phyloP scores from a whole-genome alignment of 2,888 invertebrate species.

The Sminthurides aquaticus region DNA sequence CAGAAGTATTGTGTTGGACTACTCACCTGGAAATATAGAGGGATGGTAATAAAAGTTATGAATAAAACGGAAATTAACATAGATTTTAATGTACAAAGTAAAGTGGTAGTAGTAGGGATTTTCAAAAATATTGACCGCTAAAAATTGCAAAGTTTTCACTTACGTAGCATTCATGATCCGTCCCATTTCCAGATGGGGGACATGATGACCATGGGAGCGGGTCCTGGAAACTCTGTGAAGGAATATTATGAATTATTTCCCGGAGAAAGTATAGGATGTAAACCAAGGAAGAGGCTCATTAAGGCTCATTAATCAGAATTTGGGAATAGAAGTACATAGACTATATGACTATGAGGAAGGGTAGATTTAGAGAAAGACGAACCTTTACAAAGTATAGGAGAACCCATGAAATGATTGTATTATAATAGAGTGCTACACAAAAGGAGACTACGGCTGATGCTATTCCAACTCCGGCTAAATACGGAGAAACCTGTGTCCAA shows the following conservation, averaged over 20 bases:
- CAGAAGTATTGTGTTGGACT: constrained; percentile 91
- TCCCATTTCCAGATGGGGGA: constrained; percentile 51
- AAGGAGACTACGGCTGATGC: constrained; percentile 93
- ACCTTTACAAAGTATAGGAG: constrained; percentile 83
- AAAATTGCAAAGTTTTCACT: too few species aligned
- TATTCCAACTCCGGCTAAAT: constrained; percentile 77
- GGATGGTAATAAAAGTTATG: too few species aligned
- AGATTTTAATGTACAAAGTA: background rate
- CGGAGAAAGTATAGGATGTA: too few species aligned
- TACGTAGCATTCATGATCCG: constrained; percentile 48
- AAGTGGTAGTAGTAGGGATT: background rate
- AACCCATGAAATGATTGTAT: constrained; percentile 97
- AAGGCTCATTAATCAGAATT: too few species aligned
- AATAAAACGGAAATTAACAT: background rate
- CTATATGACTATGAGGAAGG: too few species aligned
- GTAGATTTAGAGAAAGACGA: too few species aligned
- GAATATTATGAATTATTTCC: constrained; percentile 1
- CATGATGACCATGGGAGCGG: constrained; percentile 88
- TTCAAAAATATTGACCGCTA: too few species aligned
- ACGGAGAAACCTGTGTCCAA: constrained; percentile 60
- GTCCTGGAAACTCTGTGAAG: constrained; percentile 69
- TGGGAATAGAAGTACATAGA: too few species aligned
- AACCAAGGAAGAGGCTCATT: too few species aligned
- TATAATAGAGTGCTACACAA: constrained; percentile 93
- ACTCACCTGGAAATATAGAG: constrained; percentile 63